Base-by-base conservation (phyloP, 1,140 invertebrate genomes). In the Drosophila oshimai region DNA sequence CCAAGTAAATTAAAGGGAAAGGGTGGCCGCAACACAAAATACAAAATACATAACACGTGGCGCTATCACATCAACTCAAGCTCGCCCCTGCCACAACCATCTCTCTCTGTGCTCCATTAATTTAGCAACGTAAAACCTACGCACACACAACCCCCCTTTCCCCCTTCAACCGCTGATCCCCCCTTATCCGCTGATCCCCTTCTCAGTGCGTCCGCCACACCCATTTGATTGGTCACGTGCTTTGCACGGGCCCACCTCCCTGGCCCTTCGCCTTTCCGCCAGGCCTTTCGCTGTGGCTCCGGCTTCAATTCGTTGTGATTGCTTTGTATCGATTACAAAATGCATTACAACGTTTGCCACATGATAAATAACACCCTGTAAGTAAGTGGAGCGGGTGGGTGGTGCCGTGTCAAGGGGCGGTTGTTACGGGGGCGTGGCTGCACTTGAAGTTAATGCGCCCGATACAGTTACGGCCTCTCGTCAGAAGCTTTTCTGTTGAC, bases 291-390 rank as follows among this genome's bases (percentile, higher is more conserved):
- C n/a, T n/a, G n/a, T n/a, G 22, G 51, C 42, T 36, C 72, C 34
- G 70, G 54, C 79, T 68, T 74, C 70, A 71, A 84, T 84, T 84
- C 75, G 65, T 75, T 86, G 60, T 87, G 80, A 86, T 86, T 86
- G 76, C 75, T 80, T 80, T 86, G 80, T 86, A 86, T 86, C 81
- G 80, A 86, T 86, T 86, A 86, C 80, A 87, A 86, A 86, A 87
- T 84, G 80, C 80, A 86, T 84, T 84, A 86, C 71, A 86, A 86
- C 75, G 79, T 74, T 65, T 75, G 60, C 70, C 79, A 86, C 80
- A 86, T 79, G 80, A 86, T 86, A 84, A 80, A 84, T 84, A 86
- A 80, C 71, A 79, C 47, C 20, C 53, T n/a, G 34, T 42, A 67
- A 79, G 46, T 53, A 70, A 39, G 33, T 44, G 36, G 29, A 2